Conservation (phyloP, 2,888 invertebrate species). For the Parnassius apollo region DNA sequence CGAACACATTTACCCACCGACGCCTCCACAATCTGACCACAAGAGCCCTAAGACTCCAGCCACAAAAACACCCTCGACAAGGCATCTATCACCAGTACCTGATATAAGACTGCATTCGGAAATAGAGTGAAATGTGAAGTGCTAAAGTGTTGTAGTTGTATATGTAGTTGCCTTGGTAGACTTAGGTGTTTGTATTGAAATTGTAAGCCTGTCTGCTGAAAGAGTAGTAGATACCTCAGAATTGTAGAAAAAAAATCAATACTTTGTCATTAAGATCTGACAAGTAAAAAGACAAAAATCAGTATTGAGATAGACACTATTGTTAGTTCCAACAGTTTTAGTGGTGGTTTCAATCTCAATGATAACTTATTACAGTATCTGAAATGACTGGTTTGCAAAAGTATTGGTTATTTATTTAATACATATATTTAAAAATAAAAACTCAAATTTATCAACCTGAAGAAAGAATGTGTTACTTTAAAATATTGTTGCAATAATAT, state of each 20-base stretch:
- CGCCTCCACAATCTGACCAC: constrained; percentile 71
- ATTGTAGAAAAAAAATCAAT: background rate
- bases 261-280: constrained; percentile 10
- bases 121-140: constrained; percentile 25
- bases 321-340: too few relatives aligned
- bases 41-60: constrained; percentile 67
- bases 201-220: constrained; percentile 1
- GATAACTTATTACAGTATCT: too few relatives aligned
- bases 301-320: too few relatives aligned
- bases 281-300: constrained; percentile 3
- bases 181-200: background rate
- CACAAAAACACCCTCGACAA: constrained; percentile 60
- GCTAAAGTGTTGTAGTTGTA: constrained; percentile 2
- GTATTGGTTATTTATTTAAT: too few relatives aligned
- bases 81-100: constrained; percentile 40
- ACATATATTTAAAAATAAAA: too few relatives aligned
- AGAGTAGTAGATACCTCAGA: constrained; percentile 11
- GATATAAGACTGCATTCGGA: constrained; percentile 40
- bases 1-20: constrained; percentile 65
- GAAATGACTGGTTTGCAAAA: too few relatives aligned
- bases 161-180: constrained; percentile 4
- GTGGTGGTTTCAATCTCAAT: too few relatives aligned
- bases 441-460: too few relatives aligned
- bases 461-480: too few relatives aligned
- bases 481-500: too few relatives aligned